These are phyloP conservation scores for Champsocephalus esox DNA, from an alignment of 2,797 vertebrate genomes.

Conservation along the genomic window DNA sequence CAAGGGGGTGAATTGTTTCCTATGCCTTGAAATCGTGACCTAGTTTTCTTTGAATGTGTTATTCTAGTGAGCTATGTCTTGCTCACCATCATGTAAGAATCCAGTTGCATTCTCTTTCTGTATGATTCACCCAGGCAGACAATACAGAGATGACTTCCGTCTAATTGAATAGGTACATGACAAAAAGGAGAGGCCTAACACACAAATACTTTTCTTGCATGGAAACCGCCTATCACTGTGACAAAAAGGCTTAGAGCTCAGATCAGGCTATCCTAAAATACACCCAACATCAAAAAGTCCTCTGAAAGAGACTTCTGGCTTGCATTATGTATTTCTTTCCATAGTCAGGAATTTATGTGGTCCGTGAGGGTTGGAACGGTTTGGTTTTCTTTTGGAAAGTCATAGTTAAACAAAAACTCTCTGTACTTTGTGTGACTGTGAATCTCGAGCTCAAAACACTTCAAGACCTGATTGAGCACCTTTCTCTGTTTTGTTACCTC, in stretches of 20 bases:
- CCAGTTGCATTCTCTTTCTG: conserved; percentile 49
- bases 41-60: conserved; percentile 69
- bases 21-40: conserved; percentile 72
- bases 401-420: conserved; percentile 39
- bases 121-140: conserved; percentile 60
- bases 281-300: conserved; percentile 48
- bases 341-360: conserved; percentile 75
- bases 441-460: conserved; percentile 50
- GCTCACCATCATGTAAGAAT: conserved; percentile 67
- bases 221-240: conserved; percentile 54
- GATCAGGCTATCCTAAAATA: conserved; percentile 51
- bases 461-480: conserved; percentile 50
- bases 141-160: conserved; percentile 57
- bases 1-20: conserved; percentile 68
- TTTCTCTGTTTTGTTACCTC: conserved; percentile 43
- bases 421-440: conserved; percentile 53
- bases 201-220: conserved; percentile 29
- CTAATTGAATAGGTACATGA: conserved; percentile 61
- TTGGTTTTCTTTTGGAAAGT: conserved; percentile 59
- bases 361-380: conserved; percentile 66
- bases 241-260: conserved; percentile 36
- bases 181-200: conserved; percentile 46
- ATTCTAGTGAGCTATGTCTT: conserved; percentile 61
- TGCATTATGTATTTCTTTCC: conserved; percentile 70
- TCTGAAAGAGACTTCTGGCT: conserved; percentile 56